Base-by-base conservation (phyloP, 2,797 vertebrate species). In the Leptoclinus maculatus region DNA sequence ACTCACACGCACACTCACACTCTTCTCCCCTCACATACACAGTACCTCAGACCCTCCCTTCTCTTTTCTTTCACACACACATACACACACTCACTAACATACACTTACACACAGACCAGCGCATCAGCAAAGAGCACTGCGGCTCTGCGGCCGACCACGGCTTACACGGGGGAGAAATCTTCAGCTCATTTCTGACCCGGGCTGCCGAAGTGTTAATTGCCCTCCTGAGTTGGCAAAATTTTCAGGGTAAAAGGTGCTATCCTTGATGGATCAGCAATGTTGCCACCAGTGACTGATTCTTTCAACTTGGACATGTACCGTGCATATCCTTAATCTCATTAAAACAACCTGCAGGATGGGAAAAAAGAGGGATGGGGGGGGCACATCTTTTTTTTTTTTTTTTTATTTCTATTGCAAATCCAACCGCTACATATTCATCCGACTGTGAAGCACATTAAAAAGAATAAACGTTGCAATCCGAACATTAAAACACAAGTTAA, bases 231-330 rank as follows among this genome's bases (percentile, higher is more conserved):
- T 95, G 94, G 94, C 96, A 94, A 94, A 95, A 95, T 94, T 94
- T 94, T 91, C 95, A 96, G 96, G 95, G 95, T 96, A 96, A 96
- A 92, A 95, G 95, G 93, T 96, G 94, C 91, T 95, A 96, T 95
- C 96, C 96, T 97, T 97, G 97, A 97, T 96, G 96, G 95, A 96
- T 97, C 96, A 96, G 96, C 96, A 96, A 94, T 93, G 95, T 95
- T 94, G 94, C 95, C 96, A 95, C 93, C 94, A 94, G 95, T 95
- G 96, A 96, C 95, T 94, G 94, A 92, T 93, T 93, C 91, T 94
- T 95, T 95, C 92, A 95, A 94, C 93, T 95, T 93, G 91, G 90
- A 95, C 89, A 80, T 96, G 94, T 94, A 95, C 92, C 85, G 93
- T 94, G 95, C 91, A 94, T 96, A 95, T 95, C 95, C 91, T 95